These are phyloP conservation scores for Balaeniceps rex DNA, from an alignment of 2,113 vertebrate species.

Conservation along the genomic window DNA sequence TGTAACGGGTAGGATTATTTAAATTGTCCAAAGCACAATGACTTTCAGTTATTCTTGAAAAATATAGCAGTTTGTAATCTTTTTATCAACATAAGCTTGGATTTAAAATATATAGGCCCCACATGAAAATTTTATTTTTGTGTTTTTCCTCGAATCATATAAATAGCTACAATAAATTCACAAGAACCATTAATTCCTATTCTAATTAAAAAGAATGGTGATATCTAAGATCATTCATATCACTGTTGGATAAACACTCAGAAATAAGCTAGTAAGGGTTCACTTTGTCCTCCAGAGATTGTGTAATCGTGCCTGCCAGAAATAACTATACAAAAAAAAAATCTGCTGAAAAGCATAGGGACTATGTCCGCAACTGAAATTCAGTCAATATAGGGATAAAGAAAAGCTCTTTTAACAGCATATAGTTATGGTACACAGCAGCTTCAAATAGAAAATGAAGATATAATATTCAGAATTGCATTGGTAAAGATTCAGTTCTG, in stretches of 20 bases:
- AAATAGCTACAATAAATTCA: not conserved
- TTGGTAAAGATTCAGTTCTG: not conserved
- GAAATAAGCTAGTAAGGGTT: not conserved
- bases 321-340: not conserved
- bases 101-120: not conserved
- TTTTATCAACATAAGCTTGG: not conserved
- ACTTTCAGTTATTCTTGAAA: not conserved
- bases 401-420: not conserved
- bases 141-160: not conserved
- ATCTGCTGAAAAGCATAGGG: not conserved
- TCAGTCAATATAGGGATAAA: not conserved
- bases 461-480: not conserved
- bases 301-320: not conserved
- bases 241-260: not conserved
- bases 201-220: not conserved
- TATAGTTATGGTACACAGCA: not conserved
- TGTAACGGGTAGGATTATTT: not conserved
- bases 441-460: not conserved
- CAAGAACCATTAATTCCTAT: not conserved
- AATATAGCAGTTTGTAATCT: not conserved
- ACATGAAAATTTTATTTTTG: not conserved
- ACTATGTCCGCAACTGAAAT: not conserved
- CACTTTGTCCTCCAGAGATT: not conserved
- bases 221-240: not conserved
- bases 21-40: not conserved